A percentile compares a stretch with the other conserved stretches of the same genome.
Evolutionary conservation across 2,888 invertebrate species (phyloP).

Genomic region (Colostygia pectinataria): DNA sequence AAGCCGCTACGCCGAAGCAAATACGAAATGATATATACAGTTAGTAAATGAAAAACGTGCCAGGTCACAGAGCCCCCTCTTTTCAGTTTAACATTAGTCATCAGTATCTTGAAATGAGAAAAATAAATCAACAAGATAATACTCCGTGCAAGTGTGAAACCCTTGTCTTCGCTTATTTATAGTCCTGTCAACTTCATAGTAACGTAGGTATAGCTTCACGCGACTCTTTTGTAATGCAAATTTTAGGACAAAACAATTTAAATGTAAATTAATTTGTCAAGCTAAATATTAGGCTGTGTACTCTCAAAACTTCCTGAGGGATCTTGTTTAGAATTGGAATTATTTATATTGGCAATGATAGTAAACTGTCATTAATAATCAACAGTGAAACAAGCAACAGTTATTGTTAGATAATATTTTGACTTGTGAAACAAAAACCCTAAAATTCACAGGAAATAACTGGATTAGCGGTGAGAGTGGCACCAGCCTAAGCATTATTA

Average conservation of each 20-base stretch:
- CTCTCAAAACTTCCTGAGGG: slow-evolving; percentile 14
- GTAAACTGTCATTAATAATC: no score
- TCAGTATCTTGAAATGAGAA: slow-evolving; percentile 35
- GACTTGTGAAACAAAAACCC: no score
- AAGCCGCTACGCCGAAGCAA: slow-evolving; percentile 8
- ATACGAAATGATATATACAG: not conserved
- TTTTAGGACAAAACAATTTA: slow-evolving; percentile 69
- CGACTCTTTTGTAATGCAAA: slow-evolving; percentile 71
- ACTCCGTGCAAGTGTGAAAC: slow-evolving; percentile 38
- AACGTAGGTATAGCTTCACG: slow-evolving; percentile 24
- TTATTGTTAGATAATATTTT: no score
- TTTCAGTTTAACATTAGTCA: slow-evolving; percentile 20
- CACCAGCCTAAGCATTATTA: no score
- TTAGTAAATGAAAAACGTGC: not conserved
- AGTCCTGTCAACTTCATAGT: slow-evolving; percentile 34
- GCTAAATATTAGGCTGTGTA: slow-evolving; percentile 35
- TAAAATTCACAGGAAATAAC: no score
- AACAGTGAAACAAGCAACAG: no score
- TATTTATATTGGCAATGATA: no score
- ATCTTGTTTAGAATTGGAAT: slow-evolving; percentile 1
- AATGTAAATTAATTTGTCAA: slow-evolving; percentile 73
- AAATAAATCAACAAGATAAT: slow-evolving; percentile 42
- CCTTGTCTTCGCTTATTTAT: slow-evolving; percentile 45
- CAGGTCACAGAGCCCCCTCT: slow-evolving; percentile 5
- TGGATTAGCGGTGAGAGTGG: no score